Conservation (phyloP, 2,113 vertebrate genomes). For the Phrynosoma platyrhinos region DNA sequence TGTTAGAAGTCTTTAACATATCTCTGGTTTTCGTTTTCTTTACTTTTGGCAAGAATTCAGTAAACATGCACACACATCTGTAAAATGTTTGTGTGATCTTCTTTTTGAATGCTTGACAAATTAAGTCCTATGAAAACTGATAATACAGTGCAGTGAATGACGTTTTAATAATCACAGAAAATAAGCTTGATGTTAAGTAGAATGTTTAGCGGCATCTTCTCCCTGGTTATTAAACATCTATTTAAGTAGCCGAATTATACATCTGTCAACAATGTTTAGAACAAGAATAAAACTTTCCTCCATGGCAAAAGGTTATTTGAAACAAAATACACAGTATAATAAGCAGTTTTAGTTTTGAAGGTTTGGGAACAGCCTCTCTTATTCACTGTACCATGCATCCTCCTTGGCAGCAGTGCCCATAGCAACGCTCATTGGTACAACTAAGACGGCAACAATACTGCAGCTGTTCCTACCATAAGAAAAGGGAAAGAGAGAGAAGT, state of each 20-base stretch:
- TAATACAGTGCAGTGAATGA: neutral
- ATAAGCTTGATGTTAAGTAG: neutral
- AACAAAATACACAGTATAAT: neutral
- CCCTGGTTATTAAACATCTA: conserved; percentile 51
- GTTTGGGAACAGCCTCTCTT: conserved; percentile 26
- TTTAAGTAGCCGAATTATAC: conserved; percentile 60
- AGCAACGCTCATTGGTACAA: conserved; percentile 54
- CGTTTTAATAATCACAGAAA: neutral
- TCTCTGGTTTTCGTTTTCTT: neutral
- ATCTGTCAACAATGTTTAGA: conserved; percentile 54
- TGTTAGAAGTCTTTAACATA: neutral
- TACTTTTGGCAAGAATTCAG: conserved; percentile 17
- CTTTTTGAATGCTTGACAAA: neutral
- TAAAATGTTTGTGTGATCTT: conserved; percentile 16
- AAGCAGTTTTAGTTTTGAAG: conserved; percentile 22
- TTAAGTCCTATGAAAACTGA: fast-evolving
- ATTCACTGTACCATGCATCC: conserved; percentile 23
- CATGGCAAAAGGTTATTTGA: conserved; percentile 15
- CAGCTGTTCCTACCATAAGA: fast-evolving
- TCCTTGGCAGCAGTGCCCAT: conserved; percentile 67
- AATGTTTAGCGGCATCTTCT: conserved; percentile 27
- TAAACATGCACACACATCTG: neutral
- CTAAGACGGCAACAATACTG: conserved; percentile 25
- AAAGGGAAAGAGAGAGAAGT: neutral
- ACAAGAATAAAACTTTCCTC: conserved; percentile 30